phyloP scores from a whole-genome alignment of 2,888 invertebrate genomes.

The Plebejus melissa region DNA sequence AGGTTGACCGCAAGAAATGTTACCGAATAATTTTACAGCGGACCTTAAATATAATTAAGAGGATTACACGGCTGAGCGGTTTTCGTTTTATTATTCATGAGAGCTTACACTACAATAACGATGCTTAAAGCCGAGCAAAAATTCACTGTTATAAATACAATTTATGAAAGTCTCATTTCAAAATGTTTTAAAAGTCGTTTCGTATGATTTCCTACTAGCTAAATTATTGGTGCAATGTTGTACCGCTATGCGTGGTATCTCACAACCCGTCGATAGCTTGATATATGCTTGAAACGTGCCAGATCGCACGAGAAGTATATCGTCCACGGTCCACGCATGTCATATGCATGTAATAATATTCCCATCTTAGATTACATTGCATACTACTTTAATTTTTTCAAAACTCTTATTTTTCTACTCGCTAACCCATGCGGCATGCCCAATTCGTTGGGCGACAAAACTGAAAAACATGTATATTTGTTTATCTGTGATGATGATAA shows the following conservation, averaged over 20 bases:
- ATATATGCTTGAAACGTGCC: no score
- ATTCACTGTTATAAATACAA: not conserved
- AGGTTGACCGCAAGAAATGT: not conserved
- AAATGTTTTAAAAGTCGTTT: not conserved
- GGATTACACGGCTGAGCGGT: slow-evolving; percentile 14
- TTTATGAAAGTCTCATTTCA: not conserved
- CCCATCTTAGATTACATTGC: not conserved
- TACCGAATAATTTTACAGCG: not conserved
- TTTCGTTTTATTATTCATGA: slow-evolving; percentile 24
- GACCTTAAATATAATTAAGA: slow-evolving; percentile 3
- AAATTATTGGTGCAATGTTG: not conserved
- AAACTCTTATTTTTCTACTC: no score
- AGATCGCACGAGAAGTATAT: no score
- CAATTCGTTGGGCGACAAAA: no score
- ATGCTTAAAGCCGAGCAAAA: not conserved
- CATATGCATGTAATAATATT: not conserved
- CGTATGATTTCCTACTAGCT: not conserved
- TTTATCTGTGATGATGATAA: not conserved
- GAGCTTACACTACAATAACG: slow-evolving; percentile 22
- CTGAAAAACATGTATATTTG: no score
- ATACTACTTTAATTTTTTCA: not conserved
- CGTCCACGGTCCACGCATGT: not conserved
- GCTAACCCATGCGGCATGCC: no score
- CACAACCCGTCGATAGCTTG: no score
- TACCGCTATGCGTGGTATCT: no score